These are phyloP conservation scores for Chloroceryle inda DNA, from an alignment of 2,797 vertebrate genomes.

Conservation along the genomic window DNA sequence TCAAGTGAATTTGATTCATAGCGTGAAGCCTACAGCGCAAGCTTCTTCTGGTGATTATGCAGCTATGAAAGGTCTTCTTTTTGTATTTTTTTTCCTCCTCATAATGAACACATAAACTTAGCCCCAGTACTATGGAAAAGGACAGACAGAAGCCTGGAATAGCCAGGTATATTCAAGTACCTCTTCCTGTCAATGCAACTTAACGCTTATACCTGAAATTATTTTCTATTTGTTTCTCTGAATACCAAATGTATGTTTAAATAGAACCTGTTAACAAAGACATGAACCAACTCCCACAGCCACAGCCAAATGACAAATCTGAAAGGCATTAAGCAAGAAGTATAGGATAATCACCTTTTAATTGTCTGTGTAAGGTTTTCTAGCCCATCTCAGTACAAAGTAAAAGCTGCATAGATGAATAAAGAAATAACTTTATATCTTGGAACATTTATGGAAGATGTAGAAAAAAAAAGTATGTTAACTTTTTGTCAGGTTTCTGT, in stretches of 20 bases:
- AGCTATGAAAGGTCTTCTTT: not conserved
- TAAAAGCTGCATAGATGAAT: not conserved
- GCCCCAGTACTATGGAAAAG: not conserved
- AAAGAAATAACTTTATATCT: not conserved
- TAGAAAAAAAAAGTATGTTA: not conserved
- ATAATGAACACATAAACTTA: not conserved
- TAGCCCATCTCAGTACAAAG: not conserved
- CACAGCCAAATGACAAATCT: not conserved
- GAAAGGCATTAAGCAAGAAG: not conserved
- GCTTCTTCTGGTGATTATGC: not conserved
- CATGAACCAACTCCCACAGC: not conserved
- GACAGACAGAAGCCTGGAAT: not conserved
- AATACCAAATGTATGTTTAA: not conserved
- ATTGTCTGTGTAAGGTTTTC: not conserved
- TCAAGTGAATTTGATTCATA: not conserved
- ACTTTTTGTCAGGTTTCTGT: not conserved
- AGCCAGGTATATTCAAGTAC: not conserved
- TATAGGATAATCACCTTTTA: not conserved
- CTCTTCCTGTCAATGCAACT: not conserved
- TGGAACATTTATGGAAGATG: not conserved
- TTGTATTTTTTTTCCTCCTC: not conserved
- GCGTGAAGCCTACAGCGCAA: not conserved
- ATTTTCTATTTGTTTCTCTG: not conserved
- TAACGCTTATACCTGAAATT: not conserved
- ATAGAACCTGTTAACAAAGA: not conserved